phyloP scores from a whole-genome alignment of 2,888 invertebrate species.

The Tipula vernalis region DNA sequence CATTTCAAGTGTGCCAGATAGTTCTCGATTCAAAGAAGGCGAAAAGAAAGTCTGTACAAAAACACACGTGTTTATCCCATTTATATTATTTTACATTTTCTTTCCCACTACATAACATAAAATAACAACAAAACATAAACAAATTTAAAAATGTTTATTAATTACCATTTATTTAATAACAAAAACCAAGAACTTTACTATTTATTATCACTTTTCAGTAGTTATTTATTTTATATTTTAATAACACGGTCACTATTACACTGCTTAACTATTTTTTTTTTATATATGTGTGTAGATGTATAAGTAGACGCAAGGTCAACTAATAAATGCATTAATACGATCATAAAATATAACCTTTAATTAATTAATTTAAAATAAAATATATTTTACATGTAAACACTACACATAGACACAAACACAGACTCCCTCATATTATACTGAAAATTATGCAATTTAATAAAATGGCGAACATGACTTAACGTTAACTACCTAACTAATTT shows the following conservation, averaged over 20 bases:
- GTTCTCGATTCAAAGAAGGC: too few relatives aligned
- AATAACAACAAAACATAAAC: too few relatives aligned
- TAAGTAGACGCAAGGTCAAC: neutral
- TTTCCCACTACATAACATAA: too few relatives aligned
- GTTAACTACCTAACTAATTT: neutral
- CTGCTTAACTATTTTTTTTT: neutral
- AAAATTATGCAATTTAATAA: neutral
- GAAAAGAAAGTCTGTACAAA: neutral
- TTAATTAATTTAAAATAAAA: neutral
- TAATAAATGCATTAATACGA: neutral
- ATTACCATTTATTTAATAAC: neutral
- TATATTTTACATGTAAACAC: neutral
- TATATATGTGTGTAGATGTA: neutral
- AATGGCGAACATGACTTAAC: neutral
- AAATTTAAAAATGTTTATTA: neutral
- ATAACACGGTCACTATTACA: neutral
- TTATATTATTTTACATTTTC: too few relatives aligned
- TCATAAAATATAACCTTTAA: neutral
- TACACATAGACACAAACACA: neutral
- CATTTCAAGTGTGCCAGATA: too few relatives aligned
- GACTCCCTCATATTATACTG: neutral
- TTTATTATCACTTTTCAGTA: neutral
- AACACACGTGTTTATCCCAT: neutral
- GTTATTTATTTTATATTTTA: neutral
- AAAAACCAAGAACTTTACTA: neutral